Conservation (phyloP, 2,797 vertebrate genomes). For the Micropoecilia bifurca region DNA sequence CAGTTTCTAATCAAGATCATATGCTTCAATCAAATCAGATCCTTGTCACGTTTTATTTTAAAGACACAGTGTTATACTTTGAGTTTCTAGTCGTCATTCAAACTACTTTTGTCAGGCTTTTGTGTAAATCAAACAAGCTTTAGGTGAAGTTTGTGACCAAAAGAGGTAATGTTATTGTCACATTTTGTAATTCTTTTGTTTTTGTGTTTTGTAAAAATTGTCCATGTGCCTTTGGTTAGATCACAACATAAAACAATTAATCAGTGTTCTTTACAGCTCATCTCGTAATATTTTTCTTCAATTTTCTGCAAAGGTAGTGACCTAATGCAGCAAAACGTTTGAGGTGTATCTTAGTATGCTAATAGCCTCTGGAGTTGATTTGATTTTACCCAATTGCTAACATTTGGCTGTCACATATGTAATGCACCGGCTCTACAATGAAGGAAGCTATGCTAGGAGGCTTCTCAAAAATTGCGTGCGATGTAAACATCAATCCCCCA, state of each 20-base stretch:
- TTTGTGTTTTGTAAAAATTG: not conserved
- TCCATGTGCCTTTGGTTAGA: not conserved
- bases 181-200: not conserved
- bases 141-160: not conserved
- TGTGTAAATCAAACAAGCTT: not conserved
- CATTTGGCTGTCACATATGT: no score
- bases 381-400: no score
- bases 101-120: not conserved
- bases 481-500: no score
- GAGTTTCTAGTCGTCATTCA: not conserved
- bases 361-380: no score
- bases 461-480: no score
- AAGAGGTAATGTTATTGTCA: not conserved
- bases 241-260: not conserved
- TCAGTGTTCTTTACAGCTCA: not conserved
- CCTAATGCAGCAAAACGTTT: not conserved
- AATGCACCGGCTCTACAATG: fast-evolving
- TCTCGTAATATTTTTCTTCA: not conserved
- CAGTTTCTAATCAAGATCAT: not conserved
- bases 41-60: not conserved
- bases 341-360: not conserved
- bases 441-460: no score
- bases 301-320: not conserved
- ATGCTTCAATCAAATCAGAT: not conserved
- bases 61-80: not conserved